Evolutionary conservation across 2,113 vertebrate genomes (phyloP).

Genomic region (Nanorana parkeri): DNA sequence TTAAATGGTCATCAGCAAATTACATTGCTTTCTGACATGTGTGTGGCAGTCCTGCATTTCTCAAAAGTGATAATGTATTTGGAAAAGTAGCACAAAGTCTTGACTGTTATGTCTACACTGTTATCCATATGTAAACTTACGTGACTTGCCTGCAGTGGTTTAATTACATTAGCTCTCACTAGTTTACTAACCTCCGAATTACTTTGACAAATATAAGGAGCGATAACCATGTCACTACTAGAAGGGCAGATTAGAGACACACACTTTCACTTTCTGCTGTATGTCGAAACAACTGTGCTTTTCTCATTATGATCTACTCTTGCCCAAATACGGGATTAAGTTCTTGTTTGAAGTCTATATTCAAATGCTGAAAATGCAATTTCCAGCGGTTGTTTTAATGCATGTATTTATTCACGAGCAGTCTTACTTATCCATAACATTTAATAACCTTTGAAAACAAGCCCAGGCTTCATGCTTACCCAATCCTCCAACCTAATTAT

Average conservation of each 20-base stretch:
- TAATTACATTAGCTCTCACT: conserved; percentile 26
- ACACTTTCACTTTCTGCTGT: neutral
- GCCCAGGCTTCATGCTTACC: conserved; percentile 39
- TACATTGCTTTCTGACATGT: neutral
- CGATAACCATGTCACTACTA: conserved; percentile 27
- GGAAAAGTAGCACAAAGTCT: conserved; percentile 25
- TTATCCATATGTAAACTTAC: conserved; percentile 22
- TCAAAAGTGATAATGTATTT: neutral
- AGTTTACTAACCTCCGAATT: conserved; percentile 26
- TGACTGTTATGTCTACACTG: conserved; percentile 2
- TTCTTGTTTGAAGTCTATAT: neutral
- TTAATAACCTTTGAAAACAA: conserved; percentile 53
- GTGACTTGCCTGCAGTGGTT: conserved; percentile 14
- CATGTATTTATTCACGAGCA: conserved; percentile 47
- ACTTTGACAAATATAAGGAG: conserved; percentile 14
- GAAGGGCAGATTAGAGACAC: neutral
- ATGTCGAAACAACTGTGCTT: conserved; percentile 5
- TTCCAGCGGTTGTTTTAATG: conserved; percentile 34
- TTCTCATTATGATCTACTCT: conserved; percentile 16
- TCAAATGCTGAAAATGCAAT: conserved; percentile 43
- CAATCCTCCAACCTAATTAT: conserved; percentile 53
- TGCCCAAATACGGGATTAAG: conserved; percentile 10
- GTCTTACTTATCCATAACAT: conserved; percentile 48
- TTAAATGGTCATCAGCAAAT: neutral
- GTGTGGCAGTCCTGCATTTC: neutral